phyloP scores from a whole-genome alignment of 2,797 vertebrate genomes.

The Ataeniobius toweri region DNA sequence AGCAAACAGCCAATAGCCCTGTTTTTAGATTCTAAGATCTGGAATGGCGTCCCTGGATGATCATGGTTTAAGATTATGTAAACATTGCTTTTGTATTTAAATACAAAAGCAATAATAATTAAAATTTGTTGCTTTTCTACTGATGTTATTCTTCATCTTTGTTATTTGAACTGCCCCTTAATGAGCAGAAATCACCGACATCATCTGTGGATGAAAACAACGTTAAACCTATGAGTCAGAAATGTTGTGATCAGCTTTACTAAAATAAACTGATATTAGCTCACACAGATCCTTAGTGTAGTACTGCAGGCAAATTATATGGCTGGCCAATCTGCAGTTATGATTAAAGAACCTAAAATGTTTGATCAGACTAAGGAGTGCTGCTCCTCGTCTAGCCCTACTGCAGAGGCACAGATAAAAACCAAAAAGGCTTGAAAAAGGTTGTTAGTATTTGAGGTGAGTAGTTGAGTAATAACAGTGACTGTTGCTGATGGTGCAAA shows the following conservation, averaged over 20 bases:
- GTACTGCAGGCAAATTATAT: background rate
- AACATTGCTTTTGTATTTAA: background rate
- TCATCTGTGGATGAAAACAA: background rate
- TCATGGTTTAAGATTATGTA: background rate
- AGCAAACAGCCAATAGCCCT: background rate
- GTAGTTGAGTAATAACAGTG: background rate
- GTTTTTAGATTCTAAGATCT: constrained; percentile 8
- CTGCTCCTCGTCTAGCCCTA: background rate
- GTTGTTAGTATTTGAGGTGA: background rate
- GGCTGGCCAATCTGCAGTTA: background rate
- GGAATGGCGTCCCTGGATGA: background rate
- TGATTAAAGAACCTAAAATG: background rate
- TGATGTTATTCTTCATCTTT: background rate
- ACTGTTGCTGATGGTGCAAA: background rate
- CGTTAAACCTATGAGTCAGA: background rate
- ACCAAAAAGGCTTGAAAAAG: background rate
- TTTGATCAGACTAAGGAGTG: background rate
- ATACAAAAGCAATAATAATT: background rate
- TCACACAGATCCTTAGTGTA: background rate
- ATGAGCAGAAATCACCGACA: background rate
- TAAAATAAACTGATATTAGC: background rate
- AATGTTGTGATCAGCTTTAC: background rate
- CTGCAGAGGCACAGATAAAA: background rate
- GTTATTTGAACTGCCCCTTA: background rate
- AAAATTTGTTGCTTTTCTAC: background rate